Evolutionary conservation across 2,113 vertebrate species (phyloP), one percentile per base, ranked within the genome.

Genomic region (Narcine bancroftii): DNA sequence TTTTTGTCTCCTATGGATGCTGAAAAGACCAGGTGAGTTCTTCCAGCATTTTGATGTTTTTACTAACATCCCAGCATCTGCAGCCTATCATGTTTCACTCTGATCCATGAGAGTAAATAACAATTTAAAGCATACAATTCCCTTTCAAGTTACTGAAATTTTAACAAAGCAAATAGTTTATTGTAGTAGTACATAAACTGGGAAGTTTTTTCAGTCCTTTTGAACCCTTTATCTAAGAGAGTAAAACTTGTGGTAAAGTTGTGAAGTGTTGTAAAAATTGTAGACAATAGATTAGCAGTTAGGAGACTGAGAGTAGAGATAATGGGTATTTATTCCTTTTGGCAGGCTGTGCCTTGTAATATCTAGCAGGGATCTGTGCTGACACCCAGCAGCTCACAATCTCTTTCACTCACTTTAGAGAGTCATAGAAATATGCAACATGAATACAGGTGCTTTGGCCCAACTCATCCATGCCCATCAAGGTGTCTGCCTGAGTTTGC

Each of bases 131-230:
- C 39, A 65, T 26, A 29, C 2, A 24, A 39, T 63, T 87, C 13
- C 42, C 36, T 91, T 91, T 91, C 66, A 69, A 91, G 39, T 91
- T 45, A 66, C 26, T 89, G 60, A 24, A 69, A 91, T 13, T 39
- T 69, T 65, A 91, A 91, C 42, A 66, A 66, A 89, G 21, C 24
- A 66, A 91, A 69, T 42, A 85, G 26, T 42, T 69, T 15, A 91
- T 42, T 2, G 87, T 66, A 26, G 36, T 66, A 15, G 10, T 69
- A 33, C 65, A 45, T 66, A 63, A 45, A 33, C 65, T 91, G 53
- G 56, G 60, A 89, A 89, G 85, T 89, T 63, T 15, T 36, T 19
- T 39, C 33, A 89, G 21, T 65, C 5, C 19, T 89, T 5, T 36
- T 65, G 36, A 89, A 65, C 53, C 33, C 53, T 89, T 24, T 53